Percentiles rank a stretch among this genome's conserved stretches.
Evolutionary conservation across 2,888 invertebrate genomes (phyloP).

Genomic region (Amphipyra berbera): DNA sequence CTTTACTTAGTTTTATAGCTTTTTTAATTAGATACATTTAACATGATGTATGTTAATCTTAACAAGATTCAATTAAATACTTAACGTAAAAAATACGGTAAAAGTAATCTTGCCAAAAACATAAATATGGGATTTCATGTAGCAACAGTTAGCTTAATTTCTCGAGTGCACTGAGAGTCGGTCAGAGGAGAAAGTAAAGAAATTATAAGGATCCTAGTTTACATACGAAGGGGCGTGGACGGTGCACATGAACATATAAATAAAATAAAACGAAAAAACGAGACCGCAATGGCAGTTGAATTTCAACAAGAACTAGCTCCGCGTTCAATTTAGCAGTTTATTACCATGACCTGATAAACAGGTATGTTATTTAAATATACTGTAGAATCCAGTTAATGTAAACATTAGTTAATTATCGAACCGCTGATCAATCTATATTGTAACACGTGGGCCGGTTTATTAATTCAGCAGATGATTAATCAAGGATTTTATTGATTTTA

Average conservation of each 20-base stretch:
- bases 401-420: constrained; percentile 56
- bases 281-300: constrained; percentile 22
- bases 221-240: constrained; percentile 32
- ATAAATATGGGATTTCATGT: constrained; percentile 40
- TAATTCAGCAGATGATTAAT: constrained; percentile 32
- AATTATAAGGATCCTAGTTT: constrained; percentile 60
- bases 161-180: constrained; percentile 46
- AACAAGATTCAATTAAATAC: constrained; percentile 10
- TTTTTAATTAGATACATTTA: neutral
- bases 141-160: constrained; percentile 48
- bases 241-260: constrained; percentile 12
- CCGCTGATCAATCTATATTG: constrained; percentile 34
- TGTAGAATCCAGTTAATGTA: constrained; percentile 52
- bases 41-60: neutral
- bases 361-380: constrained; percentile 48
- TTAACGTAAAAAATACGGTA: constrained; percentile 36
- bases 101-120: constrained; percentile 36
- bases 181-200: constrained; percentile 62
- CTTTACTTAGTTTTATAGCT: no score
- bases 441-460: constrained; percentile 46
- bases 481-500: constrained; percentile 24
- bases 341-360: constrained; percentile 59
- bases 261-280: constrained; percentile 22
- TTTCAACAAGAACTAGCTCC: constrained; percentile 44
- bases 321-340: constrained; percentile 52